Conservation (phyloP, 2,797 vertebrate species). For the Agapornis canus region DNA sequence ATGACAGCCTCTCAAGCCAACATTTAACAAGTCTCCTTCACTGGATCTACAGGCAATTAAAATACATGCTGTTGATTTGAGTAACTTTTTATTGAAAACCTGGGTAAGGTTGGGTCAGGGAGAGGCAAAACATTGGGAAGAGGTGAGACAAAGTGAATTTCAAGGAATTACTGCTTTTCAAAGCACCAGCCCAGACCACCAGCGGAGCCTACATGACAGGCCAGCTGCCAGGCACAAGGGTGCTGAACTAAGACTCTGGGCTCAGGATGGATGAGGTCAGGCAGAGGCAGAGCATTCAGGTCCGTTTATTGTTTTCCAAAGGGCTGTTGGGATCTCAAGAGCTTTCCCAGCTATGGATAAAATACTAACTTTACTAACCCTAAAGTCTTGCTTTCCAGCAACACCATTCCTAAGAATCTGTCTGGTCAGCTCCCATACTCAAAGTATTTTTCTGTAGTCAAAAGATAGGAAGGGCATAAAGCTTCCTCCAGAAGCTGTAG, state of each 20-base stretch:
- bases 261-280: not conserved
- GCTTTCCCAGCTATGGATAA: not conserved
- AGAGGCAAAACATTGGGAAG: not conserved
- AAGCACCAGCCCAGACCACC: constrained; percentile 23
- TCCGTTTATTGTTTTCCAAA: not conserved
- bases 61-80: not conserved
- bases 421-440: not conserved
- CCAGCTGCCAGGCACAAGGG: not conserved
- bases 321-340: not conserved
- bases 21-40: not conserved
- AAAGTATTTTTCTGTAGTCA: not conserved
- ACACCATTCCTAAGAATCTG: not conserved
- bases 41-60: not conserved
- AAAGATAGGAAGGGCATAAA: not conserved
- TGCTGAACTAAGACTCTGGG: not conserved
- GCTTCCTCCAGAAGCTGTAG: not conserved
- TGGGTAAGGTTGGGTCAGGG: not conserved
- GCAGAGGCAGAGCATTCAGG: not conserved
- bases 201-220: not conserved
- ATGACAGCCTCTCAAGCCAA: not conserved
- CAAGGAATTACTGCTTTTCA: not conserved
- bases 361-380: not conserved
- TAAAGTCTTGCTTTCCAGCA: not conserved
- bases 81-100: constrained; percentile 3
- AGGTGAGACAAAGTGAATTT: not conserved